Base-by-base conservation (phyloP, 1,140 invertebrate species). In the Habropoda laboriosa region DNA sequence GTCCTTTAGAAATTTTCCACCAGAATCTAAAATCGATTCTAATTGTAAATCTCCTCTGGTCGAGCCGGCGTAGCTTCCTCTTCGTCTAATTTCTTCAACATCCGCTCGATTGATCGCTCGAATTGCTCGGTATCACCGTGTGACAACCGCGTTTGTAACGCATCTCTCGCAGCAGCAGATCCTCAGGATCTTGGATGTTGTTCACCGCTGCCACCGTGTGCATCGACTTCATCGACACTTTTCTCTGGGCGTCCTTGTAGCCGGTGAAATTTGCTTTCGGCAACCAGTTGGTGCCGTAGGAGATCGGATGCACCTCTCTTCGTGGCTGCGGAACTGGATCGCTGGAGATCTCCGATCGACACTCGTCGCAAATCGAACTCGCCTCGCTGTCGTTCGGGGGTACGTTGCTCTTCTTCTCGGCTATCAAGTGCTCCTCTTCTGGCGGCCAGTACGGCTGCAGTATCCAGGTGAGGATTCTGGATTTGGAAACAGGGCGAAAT, bases 81-180 rank as follows among this genome's bases (percentile, higher is more conserved):
- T 4, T 6, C 7, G 3, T 8, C 3, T 2, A n/a, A n/a, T 8
- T 24, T n/a, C 16, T 75, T 87, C 75, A 88, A 51, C 81, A 88
- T 51, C 68, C 82, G 49, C 79, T 88, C 30, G 87, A 90, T 49
- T 86, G 88, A 49, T 90, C 88, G 64, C 83, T 89, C 13, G 76
- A 89, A 61, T 89, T 89, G 40, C 75, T 83, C 0, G 88, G 89
- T 63, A 90, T 86, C 1, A 87, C 88, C 10, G 88, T 88, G 58
- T 89, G 88, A 73, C 87, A 89, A 5, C 86, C 86, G 3, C 89
- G 85, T 51, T 81, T 85, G 60, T 89, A 76, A 51, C 88, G 75
- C 16, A 83, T 13, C 10, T 86, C 75, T 5, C 63, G 71, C 0
- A 67, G 49, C 10, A 57, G 21, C 16, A 68, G 18, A 13, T 85